phyloP scores from a whole-genome alignment of 2,113 vertebrate species.

The Pimephales promelas region DNA sequence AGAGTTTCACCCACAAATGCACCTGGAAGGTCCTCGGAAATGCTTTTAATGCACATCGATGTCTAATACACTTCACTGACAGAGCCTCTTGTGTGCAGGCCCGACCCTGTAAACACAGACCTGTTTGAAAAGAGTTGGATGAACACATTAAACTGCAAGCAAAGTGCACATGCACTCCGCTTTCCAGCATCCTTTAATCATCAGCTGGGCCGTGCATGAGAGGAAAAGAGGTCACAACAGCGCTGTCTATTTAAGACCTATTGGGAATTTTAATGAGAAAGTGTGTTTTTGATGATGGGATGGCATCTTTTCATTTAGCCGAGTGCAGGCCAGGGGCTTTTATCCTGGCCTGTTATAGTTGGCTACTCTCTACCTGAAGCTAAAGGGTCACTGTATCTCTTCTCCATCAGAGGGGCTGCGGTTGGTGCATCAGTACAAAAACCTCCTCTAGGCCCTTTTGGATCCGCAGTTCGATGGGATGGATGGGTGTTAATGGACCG shows the following conservation, averaged over 20 bases:
- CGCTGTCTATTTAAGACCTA: conserved; percentile 45
- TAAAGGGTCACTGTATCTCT: conserved; percentile 41
- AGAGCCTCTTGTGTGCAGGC: conserved; percentile 16
- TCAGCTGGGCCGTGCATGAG: conserved; percentile 15
- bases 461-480: conserved; percentile 49
- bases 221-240: conserved; percentile 42
- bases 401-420: conserved; percentile 15
- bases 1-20: conserved; percentile 24
- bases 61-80: conserved; percentile 16
- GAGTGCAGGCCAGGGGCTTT: conserved; percentile 48
- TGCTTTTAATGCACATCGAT: conserved; percentile 15
- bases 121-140: conserved; percentile 36
- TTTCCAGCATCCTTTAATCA: conserved; percentile 51
- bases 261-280: conserved; percentile 53
- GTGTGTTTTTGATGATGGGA: conserved; percentile 53
- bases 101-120: neutral
- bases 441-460: conserved; percentile 41
- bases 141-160: conserved; percentile 32
- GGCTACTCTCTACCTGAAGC: conserved; percentile 30
- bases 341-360: conserved; percentile 43
- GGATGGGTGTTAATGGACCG: conserved; percentile 50
- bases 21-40: conserved; percentile 5
- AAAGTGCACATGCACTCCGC: conserved; percentile 44
- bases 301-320: conserved; percentile 32
- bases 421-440: conserved; percentile 10